phyloP scores from a whole-genome alignment of 2,113 vertebrate species.

The Forbesichthys agassizii region DNA sequence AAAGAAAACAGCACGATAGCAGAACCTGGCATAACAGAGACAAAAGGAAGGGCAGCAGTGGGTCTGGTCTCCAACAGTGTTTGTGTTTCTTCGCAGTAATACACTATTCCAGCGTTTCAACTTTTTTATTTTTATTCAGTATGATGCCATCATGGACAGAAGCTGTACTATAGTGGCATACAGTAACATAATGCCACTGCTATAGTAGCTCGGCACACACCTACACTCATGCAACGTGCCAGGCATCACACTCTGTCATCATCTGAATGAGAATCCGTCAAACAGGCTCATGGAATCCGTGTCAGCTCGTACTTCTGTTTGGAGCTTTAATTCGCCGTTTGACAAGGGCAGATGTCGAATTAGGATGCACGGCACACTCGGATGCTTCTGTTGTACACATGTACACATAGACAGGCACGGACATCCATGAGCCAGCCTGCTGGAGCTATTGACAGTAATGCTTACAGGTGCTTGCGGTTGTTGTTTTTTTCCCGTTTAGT shows the following conservation, averaged over 20 bases:
- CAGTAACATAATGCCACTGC: no score
- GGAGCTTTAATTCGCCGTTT: slow-evolving; percentile 49
- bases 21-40: slow-evolving; percentile 13
- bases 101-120: slow-evolving; percentile 50
- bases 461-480: background rate
- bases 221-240: no score
- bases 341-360: slow-evolving; percentile 52
- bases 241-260: no score
- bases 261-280: no score
- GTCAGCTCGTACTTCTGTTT: slow-evolving; percentile 28
- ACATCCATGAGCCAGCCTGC: slow-evolving; percentile 3
- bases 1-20: slow-evolving; percentile 58
- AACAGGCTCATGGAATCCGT: slow-evolving; percentile 32
- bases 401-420: slow-evolving; percentile 4
- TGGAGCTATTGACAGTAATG: background rate
- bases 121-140: slow-evolving; percentile 41
- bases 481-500: background rate
- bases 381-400: slow-evolving; percentile 37
- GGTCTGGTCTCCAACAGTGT: slow-evolving; percentile 55
- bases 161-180: no score
- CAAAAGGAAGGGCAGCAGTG: slow-evolving; percentile 47
- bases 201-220: no score
- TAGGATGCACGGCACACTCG: slow-evolving; percentile 27
- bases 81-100: slow-evolving; percentile 58
- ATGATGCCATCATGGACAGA: slow-evolving; percentile 7